A percentile compares a stretch with the other conserved stretches of the same genome.
These are phyloP conservation scores for Corydoras sp. DNA, from an alignment of 2,113 vertebrate genomes.

Conservation along the genomic window DNA sequence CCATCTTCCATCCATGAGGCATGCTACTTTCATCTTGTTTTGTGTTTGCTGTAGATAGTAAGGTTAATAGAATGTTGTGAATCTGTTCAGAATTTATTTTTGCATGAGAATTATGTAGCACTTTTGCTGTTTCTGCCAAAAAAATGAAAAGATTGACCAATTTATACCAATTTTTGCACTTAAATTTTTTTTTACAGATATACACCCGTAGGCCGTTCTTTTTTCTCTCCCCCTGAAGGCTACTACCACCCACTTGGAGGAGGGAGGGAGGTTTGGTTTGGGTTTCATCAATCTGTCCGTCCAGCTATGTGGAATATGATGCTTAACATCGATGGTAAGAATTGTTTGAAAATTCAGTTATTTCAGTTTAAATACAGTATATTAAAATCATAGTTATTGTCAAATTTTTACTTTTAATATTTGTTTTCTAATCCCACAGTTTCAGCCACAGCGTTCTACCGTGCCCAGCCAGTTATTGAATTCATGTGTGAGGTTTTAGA, in stretches of 20 bases:
- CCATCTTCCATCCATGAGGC: slow-evolving; percentile 98
- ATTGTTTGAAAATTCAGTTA: too few species aligned
- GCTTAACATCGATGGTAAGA: slow-evolving; percentile 95
- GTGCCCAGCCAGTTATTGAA: slow-evolving; percentile 96
- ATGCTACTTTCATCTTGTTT: not conserved
- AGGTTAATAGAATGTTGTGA: too few species aligned
- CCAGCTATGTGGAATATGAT: slow-evolving; percentile 99
- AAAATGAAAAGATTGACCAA: too few species aligned
- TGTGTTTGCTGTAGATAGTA: too few species aligned
- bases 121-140: too few species aligned
- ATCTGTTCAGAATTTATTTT: too few species aligned
- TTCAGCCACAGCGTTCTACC: slow-evolving; percentile 97
- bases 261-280: slow-evolving; percentile 96
- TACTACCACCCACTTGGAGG: slow-evolving; percentile 98
- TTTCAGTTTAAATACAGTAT: too few species aligned
- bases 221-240: slow-evolving; percentile 96
- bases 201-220: slow-evolving; percentile 94
- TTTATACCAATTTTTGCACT: too few species aligned
- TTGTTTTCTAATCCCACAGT: slow-evolving; percentile 62
- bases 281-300: slow-evolving; percentile 96
- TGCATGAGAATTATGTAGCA: too few species aligned
- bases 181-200: slow-evolving; percentile 67
- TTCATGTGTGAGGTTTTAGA: slow-evolving; percentile 99
- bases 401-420: not conserved
- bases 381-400: too few species aligned